A percentile compares a stretch with the other conserved stretches of the same genome.
These are phyloP conservation scores for Microctenopoma steveboyesi DNA, from an alignment of 2,797 vertebrate genomes.

Conservation along the genomic window DNA sequence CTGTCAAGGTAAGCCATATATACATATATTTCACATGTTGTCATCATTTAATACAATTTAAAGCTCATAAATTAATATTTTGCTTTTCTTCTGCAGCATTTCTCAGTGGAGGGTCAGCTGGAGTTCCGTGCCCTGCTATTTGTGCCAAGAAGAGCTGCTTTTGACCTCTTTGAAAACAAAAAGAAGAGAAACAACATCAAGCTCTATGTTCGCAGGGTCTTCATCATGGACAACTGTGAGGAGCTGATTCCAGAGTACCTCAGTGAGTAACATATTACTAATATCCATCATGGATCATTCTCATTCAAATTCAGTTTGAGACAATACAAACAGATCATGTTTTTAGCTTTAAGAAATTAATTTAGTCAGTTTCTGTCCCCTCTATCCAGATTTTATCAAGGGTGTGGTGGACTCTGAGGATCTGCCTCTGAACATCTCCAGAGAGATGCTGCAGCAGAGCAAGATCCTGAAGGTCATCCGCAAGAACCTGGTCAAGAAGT, in stretches of 20 bases:
- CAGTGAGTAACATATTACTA: constrained; percentile 84
- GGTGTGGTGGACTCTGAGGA: constrained; percentile 96
- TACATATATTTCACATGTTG: neutral
- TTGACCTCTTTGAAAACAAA: constrained; percentile 93
- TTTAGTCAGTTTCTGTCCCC: neutral
- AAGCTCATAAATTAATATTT: neutral
- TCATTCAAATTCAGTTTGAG: neutral
- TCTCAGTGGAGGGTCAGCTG: constrained; percentile 89
- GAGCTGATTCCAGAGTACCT: constrained; percentile 96
- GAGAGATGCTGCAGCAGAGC: constrained; percentile 98
- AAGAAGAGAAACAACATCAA: constrained; percentile 97
- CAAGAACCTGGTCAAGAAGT: constrained; percentile 98
- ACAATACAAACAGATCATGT: neutral
- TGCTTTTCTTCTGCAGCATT: constrained; percentile 70
- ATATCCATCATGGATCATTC: neutral
- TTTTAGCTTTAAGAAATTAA: neutral
- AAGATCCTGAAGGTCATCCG: constrained; percentile 97
- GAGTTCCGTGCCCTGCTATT: constrained; percentile 94
- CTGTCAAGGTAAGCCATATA: constrained; percentile 86
- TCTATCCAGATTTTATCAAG: constrained; percentile 89
- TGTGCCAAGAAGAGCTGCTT: constrained; percentile 89
- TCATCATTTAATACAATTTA: neutral
- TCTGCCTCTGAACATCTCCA: constrained; percentile 94
- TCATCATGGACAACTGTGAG: constrained; percentile 99
- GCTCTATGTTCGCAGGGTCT: constrained; percentile 94